A percentile compares a stretch with the other conserved stretches of the same genome.
phyloP scores from a whole-genome alignment of 1,140 invertebrate species.

The Polypedilum pembai region DNA sequence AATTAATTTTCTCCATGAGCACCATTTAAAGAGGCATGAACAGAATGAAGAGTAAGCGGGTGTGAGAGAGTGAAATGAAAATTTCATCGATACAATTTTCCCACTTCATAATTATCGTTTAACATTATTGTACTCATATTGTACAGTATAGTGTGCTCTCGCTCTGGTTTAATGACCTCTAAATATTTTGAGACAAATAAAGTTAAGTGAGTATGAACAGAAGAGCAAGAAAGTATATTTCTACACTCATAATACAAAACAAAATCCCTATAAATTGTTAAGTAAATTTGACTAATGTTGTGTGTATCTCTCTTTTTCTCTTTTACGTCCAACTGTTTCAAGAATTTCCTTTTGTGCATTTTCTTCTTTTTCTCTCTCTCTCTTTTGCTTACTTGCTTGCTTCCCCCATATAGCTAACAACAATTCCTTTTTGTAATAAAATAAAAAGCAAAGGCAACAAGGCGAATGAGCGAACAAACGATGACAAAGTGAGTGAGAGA shows the following conservation, averaged over 20 bases:
- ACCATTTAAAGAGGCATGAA: too few relatives aligned
- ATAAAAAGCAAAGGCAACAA: slow-evolving; percentile 10
- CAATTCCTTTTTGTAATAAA: slow-evolving; percentile 10
- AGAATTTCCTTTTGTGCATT: slow-evolving; percentile 18
- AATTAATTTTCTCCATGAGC: background rate
- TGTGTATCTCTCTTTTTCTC: background rate
- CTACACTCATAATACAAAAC: background rate
- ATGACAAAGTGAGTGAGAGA: background rate
- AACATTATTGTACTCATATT: background rate
- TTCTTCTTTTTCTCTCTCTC: background rate
- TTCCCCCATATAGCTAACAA: background rate
- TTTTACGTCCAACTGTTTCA: slow-evolving; percentile 4
- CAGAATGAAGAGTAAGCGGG: too few relatives aligned
- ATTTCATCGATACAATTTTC: background rate
- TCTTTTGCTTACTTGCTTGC: background rate
- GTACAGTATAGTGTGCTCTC: background rate
- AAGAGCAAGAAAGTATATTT: background rate
- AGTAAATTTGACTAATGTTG: slow-evolving; percentile 18
- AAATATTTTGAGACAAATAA: background rate
- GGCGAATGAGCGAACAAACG: background rate
- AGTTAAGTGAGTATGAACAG: background rate
- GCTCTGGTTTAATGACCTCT: background rate
- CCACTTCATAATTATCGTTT: background rate
- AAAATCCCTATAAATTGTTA: slow-evolving; percentile 19
- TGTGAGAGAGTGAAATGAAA: background rate